A percentile compares a stretch with the other conserved stretches of the same genome.
Conservation (phyloP, 92 coral and sea anemone species). For the Muricea muricata region DNA sequence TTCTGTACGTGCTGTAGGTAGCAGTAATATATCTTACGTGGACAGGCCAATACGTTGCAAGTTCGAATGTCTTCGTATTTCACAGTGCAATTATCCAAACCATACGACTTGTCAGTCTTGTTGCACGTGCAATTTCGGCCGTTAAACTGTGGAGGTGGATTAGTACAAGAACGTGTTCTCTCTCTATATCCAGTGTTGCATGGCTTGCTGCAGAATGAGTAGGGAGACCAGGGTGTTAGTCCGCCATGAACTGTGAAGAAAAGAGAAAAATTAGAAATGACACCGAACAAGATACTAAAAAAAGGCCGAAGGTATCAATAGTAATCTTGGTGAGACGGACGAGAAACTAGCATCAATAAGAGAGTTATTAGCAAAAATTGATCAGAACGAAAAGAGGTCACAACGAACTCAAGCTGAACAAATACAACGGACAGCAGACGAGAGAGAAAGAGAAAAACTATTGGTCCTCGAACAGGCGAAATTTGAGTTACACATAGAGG, state of each 20-base stretch:
- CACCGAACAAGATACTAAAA: not conserved
- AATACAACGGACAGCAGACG: no score
- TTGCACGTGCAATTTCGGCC: constrained; percentile 48
- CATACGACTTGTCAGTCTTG: not conserved
- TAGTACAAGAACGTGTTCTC: constrained; percentile 46
- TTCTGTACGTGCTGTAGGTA: not conserved
- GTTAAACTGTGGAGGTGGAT: constrained; percentile 23
- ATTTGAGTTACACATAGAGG: no score
- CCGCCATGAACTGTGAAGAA: constrained; percentile 41
- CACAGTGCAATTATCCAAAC: not conserved
- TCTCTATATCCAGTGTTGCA: constrained; percentile 20
- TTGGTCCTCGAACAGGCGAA: no score
- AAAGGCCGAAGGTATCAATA: no score
- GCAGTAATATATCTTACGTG: constrained; percentile 13
- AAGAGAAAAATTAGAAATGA: not conserved
- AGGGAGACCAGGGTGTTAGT: constrained; percentile 28
- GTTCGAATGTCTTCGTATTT: not conserved
- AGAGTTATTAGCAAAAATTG: no score
- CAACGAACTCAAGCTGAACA: no score
- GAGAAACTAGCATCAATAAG: no score
- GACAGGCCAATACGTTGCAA: constrained; percentile 22
- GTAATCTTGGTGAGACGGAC: no score
- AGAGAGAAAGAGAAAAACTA: no score
- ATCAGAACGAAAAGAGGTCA: no score
- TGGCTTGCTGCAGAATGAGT: constrained; percentile 43